A percentile compares a stretch with the other conserved stretches of the same genome.
phyloP scores from a whole-genome alignment of 2,888 invertebrate species.

The Harmothoe impar region DNA sequence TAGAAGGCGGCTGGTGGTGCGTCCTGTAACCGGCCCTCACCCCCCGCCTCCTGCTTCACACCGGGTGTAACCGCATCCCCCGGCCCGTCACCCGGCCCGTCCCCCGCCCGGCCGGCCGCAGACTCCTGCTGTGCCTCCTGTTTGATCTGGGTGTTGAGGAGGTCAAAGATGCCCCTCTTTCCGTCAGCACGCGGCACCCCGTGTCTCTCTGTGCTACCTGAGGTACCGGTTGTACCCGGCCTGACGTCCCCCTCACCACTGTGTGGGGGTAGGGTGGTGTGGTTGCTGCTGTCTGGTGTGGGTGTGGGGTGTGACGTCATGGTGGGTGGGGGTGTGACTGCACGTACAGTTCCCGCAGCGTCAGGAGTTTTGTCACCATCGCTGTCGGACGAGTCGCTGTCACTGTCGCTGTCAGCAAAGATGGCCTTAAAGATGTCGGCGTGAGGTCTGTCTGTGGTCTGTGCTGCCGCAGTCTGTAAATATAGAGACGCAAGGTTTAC shows the following conservation, averaged over 20 bases:
- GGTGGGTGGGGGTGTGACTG: not conserved
- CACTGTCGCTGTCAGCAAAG: conserved; percentile 88
- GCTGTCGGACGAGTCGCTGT: conserved; percentile 75
- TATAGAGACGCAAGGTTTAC: no score
- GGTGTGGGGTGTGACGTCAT: not conserved
- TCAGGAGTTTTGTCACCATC: not conserved
- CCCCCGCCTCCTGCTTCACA: not conserved
- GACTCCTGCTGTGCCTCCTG: not conserved
- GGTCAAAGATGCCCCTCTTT: conserved; percentile 7
- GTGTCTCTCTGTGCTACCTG: not conserved
- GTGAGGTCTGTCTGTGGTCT: conserved; percentile 82
- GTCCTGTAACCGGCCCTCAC: not conserved
- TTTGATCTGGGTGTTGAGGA: conserved; percentile 17
- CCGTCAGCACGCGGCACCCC: not conserved
- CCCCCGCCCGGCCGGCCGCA: not conserved
- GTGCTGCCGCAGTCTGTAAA: not conserved
- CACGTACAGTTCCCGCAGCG: not conserved
- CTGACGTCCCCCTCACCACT: not conserved
- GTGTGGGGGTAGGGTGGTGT: not conserved
- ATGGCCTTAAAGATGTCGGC: conserved; percentile 94
- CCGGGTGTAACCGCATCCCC: not conserved
- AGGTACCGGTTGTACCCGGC: not conserved
- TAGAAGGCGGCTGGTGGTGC: not conserved
- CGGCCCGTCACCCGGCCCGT: not conserved
- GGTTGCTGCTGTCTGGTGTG: not conserved